Percentiles rank a stretch among this genome's conserved stretches.
phyloP scores from a whole-genome alignment of 30 jellyfish, hydroid and myxozoan genomes.

The Pelagia noctiluca region DNA sequence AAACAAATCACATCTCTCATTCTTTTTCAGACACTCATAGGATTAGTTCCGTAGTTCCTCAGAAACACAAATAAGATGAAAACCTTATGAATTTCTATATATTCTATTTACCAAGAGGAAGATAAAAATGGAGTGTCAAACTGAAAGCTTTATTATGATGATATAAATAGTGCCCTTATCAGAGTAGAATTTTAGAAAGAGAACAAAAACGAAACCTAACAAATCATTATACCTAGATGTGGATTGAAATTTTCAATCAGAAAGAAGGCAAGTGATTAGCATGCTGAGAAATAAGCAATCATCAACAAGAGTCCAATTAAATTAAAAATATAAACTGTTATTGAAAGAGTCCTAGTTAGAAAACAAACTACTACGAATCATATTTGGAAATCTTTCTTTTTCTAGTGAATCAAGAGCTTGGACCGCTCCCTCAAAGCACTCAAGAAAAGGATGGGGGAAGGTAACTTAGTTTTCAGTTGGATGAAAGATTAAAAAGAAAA shows the following conservation, averaged over 20 bases:
- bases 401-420: constrained; percentile 72
- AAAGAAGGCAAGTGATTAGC: not conserved
- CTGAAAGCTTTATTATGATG: too few species aligned
- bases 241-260: too few species aligned
- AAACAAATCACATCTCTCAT: too few species aligned
- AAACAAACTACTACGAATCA: not conserved
- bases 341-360: not conserved
- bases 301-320: not conserved
- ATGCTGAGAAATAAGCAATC: not conserved
- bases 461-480: constrained; percentile 14
- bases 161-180: too few species aligned
- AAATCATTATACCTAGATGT: not conserved
- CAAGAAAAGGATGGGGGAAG: constrained; percentile 93
- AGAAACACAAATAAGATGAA: too few species aligned
- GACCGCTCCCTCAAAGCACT: constrained; percentile 93
- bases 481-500: not conserved
- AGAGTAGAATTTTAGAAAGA: too few species aligned
- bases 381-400: not conserved
- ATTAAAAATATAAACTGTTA: not conserved
- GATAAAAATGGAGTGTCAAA: too few species aligned
- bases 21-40: too few species aligned
- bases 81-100: too few species aligned
- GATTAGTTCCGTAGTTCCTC: too few species aligned
- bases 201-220: too few species aligned
- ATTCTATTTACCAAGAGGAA: too few species aligned